Evolutionary conservation across 1,140 invertebrate species (phyloP).

Genomic region (Cheumatopsyche charites): DNA sequence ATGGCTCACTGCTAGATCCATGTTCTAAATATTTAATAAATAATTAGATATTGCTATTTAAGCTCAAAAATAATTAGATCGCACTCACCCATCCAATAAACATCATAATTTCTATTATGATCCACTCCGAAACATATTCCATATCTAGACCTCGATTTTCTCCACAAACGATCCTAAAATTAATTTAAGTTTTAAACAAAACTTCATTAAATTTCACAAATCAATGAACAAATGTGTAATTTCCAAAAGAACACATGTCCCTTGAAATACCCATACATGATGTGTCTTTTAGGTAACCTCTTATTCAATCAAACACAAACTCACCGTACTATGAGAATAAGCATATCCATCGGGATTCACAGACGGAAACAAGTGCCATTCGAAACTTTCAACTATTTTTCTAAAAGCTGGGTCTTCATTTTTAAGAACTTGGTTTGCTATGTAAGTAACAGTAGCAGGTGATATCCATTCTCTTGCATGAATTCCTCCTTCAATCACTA

Average conservation of each 20-base stretch:
- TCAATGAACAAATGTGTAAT: no score
- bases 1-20: conserved; percentile 65
- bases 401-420: conserved; percentile 56
- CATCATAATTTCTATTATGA: conserved; percentile 64
- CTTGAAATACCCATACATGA: background rate
- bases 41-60: conserved; percentile 45
- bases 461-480: conserved; percentile 82
- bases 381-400: conserved; percentile 61
- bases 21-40: conserved; percentile 60
- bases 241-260: no score
- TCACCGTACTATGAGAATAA: conserved; percentile 64
- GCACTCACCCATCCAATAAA: conserved; percentile 61
- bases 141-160: conserved; percentile 65
- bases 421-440: conserved; percentile 68
- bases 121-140: conserved; percentile 59
- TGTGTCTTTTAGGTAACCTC: no score
- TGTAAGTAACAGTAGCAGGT: conserved; percentile 72
- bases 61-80: background rate
- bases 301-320: conserved; percentile 45
- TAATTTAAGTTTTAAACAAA: conserved; percentile 45
- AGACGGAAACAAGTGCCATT: conserved; percentile 67
- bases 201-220: background rate
- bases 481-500: conserved; percentile 71
- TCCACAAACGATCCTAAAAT: conserved; percentile 70
- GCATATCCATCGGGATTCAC: conserved; percentile 77